Conservation (phyloP, 2,797 vertebrate genomes). For the Neolamprologus multifasciatus region DNA sequence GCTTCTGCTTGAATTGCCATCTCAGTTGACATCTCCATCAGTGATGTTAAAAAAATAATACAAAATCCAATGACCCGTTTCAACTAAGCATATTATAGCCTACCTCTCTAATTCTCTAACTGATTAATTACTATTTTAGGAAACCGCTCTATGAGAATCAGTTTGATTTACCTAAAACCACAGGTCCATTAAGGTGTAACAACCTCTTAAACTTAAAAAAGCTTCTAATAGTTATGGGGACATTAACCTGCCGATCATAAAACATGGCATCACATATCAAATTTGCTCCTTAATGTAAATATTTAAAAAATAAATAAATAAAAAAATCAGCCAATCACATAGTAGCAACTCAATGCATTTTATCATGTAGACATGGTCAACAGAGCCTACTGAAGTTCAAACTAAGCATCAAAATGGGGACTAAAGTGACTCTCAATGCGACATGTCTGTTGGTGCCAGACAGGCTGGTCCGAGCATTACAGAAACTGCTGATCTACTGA, state of each 20-base stretch:
- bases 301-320: not conserved
- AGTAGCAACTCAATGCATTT: not conserved
- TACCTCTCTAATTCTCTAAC: not conserved
- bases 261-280: not conserved
- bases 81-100: not conserved
- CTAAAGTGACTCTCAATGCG: not conserved
- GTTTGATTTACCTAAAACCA: not conserved
- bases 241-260: not conserved
- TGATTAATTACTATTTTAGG: not conserved
- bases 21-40: not conserved
- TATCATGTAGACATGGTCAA: not conserved
- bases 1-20: not conserved
- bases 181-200: not conserved
- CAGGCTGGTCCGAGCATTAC: not conserved
- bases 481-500: not conserved
- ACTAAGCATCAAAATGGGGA: not conserved
- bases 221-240: not conserved
- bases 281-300: not conserved
- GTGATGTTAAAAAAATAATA: not conserved
- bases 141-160: rapidly evolving
- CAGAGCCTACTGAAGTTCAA: not conserved
- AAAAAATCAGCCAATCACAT: not conserved
- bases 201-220: not conserved
- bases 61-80: not conserved
- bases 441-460: not conserved